These are phyloP conservation scores for Theropithecus gelada DNA, from an alignment of 2,113 vertebrate species.

Conservation along the genomic window DNA sequence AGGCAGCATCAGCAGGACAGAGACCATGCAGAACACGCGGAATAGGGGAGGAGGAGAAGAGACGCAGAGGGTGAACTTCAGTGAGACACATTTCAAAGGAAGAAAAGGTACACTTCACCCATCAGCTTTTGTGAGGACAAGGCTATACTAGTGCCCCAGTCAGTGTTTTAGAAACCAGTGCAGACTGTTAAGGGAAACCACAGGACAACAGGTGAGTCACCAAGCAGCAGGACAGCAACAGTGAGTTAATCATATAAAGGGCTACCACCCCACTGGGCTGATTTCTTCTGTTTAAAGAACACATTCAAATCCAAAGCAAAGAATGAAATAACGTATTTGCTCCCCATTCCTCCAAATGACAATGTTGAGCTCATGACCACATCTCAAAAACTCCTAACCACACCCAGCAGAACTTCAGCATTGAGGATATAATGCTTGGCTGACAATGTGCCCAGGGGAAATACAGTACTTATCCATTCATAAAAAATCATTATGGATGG, in stretches of 20 bases:
- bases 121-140: slow-evolving; percentile 50
- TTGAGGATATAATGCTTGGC: rapidly evolving
- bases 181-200: slow-evolving; percentile 70
- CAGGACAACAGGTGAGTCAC: slow-evolving; percentile 59
- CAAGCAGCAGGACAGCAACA: background rate
- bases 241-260: background rate
- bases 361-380: background rate
- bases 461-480: background rate
- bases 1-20: slow-evolving; percentile 89
- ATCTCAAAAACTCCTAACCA: background rate
- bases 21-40: slow-evolving; percentile 87
- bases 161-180: slow-evolving; percentile 63
- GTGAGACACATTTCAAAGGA: slow-evolving; percentile 78
- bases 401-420: background rate
- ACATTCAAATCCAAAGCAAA: background rate
- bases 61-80: slow-evolving; percentile 91
- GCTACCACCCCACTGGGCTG: background rate
- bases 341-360: background rate
- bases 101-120: slow-evolving; percentile 60
- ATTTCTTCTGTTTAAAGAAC: background rate
- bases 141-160: slow-evolving; percentile 43
- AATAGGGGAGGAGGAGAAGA: slow-evolving; percentile 86
- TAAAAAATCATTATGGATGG: rapidly evolving
- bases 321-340: background rate
- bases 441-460: background rate